Evolutionary conservation across 1,140 invertebrate species (phyloP), one percentile per base, ranked within the genome.

Genomic region (Whitmania pigra): DNA sequence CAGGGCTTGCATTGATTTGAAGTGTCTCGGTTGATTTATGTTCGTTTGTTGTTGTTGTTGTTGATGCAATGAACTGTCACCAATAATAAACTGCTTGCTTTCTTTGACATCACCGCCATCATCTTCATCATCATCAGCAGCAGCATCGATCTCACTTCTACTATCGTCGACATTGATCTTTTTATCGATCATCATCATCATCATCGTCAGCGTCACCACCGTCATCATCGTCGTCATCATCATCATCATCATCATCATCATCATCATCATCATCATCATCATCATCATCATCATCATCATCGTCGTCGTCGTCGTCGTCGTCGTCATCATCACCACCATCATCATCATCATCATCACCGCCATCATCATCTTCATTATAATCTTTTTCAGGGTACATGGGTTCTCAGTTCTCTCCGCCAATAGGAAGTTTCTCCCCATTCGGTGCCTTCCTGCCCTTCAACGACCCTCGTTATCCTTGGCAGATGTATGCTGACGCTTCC

Each of bases 221-320:
- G 20, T 57, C 54, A 9, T 9, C 54, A 57, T 3, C 54, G 9
- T 57, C 54, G 25, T 57, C 54, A 9, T 57, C 54, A 9, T 57
- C 54, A 9, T 57, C 54, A 9, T 57, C 54, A 57, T 57, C 54
- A 57, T 25, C 54, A 57, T 25, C 54, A 57, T 57, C 54, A 57
- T n/a, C 20, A n/a, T 2, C 25, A 20, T n/a, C 25, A 57, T 9
- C 54, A 57, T 9, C 54, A 57, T 9, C 54, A 57, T 9, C 54
- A 57, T 57, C 25, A 57, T 57, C 54, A 57, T 57, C 9, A 57
- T 25, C 54, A 57, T 57, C 54, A 57, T 57, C 54, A 31, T 63
- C 18, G 22, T 63, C 20, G 22, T 63, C 20, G 22, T 63, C 20
- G 11, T 63, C 15, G 22, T 4, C 20, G 15, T 63, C 20, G 20